Percentiles rank a stretch among this genome's conserved stretches.
phyloP scores from a whole-genome alignment of 2,888 invertebrate species.

The Tenthredo amoena region DNA sequence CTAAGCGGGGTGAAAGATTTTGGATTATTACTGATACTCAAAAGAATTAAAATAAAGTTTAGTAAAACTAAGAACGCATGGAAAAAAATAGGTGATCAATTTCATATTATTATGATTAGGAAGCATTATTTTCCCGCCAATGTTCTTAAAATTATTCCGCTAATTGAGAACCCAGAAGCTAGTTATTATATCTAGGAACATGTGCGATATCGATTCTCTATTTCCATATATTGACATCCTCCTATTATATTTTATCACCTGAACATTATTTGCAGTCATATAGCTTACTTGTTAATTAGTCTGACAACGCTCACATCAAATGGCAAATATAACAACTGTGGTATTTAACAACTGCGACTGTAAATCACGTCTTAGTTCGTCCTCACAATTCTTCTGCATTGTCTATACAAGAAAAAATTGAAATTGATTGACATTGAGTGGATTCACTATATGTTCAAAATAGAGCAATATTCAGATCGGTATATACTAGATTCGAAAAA shows the following conservation, averaged over 20 bases:
- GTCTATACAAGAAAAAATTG: background rate
- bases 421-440: background rate
- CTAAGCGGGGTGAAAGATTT: background rate
- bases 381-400: background rate
- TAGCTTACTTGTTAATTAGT: background rate
- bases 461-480: background rate
- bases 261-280: background rate
- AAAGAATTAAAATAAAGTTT: background rate
- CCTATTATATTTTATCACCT: background rate
- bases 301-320: background rate
- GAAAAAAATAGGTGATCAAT: background rate
- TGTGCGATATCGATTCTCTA: no score
- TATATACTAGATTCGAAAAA: background rate
- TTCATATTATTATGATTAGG: background rate
- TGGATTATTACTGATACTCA: background rate
- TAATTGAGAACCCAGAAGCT: background rate
- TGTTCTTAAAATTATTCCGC: background rate
- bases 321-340: background rate
- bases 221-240: background rate
- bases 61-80: no score
- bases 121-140: background rate
- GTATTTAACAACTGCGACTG: background rate
- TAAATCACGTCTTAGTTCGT: background rate
- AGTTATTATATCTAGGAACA: background rate
- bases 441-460: background rate